Evolutionary conservation across 2,797 vertebrate species (phyloP).

Genomic region (Lepilemur ruficaudatus): DNA sequence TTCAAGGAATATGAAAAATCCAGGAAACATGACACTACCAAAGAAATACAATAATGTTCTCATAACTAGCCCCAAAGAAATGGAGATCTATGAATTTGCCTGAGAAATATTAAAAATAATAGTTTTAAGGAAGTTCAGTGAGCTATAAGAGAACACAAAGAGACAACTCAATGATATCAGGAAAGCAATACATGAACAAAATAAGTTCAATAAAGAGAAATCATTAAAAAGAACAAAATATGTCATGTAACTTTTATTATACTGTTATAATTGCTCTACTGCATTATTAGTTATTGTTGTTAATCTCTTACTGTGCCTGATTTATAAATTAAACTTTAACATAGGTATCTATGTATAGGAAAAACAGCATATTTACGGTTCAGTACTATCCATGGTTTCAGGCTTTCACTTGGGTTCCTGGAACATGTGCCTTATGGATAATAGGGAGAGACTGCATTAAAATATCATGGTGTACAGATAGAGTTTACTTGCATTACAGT

Average conservation of each 20-base stretch:
- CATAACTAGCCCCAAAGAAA: background rate
- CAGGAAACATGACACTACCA: background rate
- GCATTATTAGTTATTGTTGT: background rate
- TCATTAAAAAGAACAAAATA: background rate
- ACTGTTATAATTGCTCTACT: background rate
- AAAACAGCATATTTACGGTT: background rate
- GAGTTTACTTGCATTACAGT: background rate
- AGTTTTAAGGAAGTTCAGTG: background rate
- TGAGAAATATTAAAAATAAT: background rate
- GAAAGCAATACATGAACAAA: background rate
- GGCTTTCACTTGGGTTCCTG: background rate
- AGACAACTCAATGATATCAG: background rate
- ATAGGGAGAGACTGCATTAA: background rate
- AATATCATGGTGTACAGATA: background rate
- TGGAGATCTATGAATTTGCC: background rate
- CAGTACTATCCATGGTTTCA: background rate
- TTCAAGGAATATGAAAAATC: background rate
- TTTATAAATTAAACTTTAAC: background rate
- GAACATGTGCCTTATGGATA: background rate
- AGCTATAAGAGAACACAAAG: background rate
- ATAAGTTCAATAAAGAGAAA: background rate
- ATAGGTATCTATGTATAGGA: background rate
- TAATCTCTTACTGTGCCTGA: background rate
- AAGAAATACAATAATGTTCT: background rate
- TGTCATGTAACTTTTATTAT: background rate